Percentiles rank a stretch among this genome's conserved stretches.
Evolutionary conservation across 1,140 invertebrate species (phyloP).

Genomic region (Contarinia nasturtii): DNA sequence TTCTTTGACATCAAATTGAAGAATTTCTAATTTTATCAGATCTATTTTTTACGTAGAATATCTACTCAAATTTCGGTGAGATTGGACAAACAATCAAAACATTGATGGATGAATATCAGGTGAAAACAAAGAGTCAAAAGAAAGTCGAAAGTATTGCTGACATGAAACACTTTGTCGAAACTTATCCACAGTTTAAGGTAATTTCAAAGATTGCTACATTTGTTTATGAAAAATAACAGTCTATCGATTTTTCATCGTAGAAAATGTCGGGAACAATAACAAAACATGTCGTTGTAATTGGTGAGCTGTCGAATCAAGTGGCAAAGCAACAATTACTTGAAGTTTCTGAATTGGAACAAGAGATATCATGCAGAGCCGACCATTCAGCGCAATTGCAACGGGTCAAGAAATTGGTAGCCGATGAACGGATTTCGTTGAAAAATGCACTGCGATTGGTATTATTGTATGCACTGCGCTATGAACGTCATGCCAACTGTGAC

Average conservation of each 20-base stretch:
- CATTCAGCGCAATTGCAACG: conserved; percentile 73
- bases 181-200: conserved; percentile 92
- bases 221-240: too few species aligned
- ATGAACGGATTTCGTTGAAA: conserved; percentile 48
- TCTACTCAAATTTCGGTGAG: conserved; percentile 95
- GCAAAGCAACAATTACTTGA: conserved; percentile 61
- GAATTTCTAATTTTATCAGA: conserved; percentile 1
- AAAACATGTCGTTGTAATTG: conserved; percentile 92
- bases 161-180: conserved; percentile 98
- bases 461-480: conserved; percentile 84
- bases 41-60: conserved; percentile 43
- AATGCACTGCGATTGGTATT: conserved; percentile 80
- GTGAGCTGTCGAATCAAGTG: conserved; percentile 78
- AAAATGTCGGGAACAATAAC: conserved; percentile 97
- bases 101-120: conserved; percentile 95
- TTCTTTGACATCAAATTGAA: neutral
- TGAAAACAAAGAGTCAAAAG: conserved; percentile 84
- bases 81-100: conserved; percentile 94
- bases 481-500: conserved; percentile 74
- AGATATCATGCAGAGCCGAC: conserved; percentile 82
- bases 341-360: conserved; percentile 93
- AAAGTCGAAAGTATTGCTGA: conserved; percentile 96
- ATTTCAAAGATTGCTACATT: too few species aligned
- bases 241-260: conserved; percentile 30
- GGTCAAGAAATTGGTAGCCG: conserved; percentile 46